Evolutionary conservation across 2,888 invertebrate genomes (phyloP), one percentile per base, ranked within the genome.

Genomic region (Chaitophorus viminalis): DNA sequence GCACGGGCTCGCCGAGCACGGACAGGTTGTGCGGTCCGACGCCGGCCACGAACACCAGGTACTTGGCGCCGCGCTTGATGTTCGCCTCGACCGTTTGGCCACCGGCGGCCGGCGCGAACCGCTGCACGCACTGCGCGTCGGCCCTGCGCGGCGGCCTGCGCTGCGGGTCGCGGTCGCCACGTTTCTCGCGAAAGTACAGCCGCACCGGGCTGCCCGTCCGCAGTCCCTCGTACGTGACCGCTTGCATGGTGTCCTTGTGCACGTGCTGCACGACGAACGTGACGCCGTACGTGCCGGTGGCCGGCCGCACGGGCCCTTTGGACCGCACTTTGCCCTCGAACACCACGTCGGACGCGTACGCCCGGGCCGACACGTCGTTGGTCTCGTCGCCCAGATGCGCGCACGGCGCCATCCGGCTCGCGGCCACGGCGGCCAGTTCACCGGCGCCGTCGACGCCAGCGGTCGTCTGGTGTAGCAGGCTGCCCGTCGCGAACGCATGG

Each of bases 281-380:
- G 90, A 94, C 94, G 89, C 93, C 93, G 91, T 94, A 94, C 90
- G 93, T 93, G 76, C 92, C 92, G 88, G 91, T 92, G 87, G 92
- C 92, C 82, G 93, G 92, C 82, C 93, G 92, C 90, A 93, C 92
- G 85, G 93, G 92, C 90, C 94, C 93, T 93, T 94, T 93, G 90
- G 94, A 94, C 89, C 93, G 92, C 89, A 94, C 94, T 90, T 93
- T 94, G 89, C 94, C 95, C 91, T 93, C 93, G 91, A 95, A 94
- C 79, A 95, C 94, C 86, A 94, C 94, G 90, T 94, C 93, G 89
- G 94, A 94, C 89, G 93, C 92, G 91, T 92, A 94, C 36, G 94
- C 94, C 90, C 94, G 92, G 90, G 94, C 93, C 81, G 93, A 93
- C 88, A 94, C 93, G 92, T 94, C 94, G 90, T 90, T 90, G 89